phyloP scores from a whole-genome alignment of 2,797 vertebrate genomes.

The Lemur catta region DNA sequence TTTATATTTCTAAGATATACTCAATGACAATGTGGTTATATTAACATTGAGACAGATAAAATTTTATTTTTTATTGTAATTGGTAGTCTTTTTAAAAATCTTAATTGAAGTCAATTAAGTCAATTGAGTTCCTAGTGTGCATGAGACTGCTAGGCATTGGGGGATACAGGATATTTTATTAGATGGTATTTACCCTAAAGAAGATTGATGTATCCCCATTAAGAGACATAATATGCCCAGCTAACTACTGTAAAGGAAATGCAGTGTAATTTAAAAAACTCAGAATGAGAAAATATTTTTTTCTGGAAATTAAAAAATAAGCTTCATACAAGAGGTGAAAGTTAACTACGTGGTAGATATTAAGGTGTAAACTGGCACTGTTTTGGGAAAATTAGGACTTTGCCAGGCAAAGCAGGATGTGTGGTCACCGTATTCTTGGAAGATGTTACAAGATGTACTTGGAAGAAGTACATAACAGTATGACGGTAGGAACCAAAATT shows the following conservation, averaged over 20 bases:
- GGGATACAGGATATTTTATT: neutral
- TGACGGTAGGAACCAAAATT: neutral
- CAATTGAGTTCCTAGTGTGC: neutral
- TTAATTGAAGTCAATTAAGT: neutral
- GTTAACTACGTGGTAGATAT: neutral
- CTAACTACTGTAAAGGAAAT: neutral
- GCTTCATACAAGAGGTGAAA: neutral
- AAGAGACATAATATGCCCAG: neutral
- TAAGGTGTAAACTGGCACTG: neutral
- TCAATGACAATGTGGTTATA: neutral
- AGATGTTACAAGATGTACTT: neutral
- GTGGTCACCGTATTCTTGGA: neutral
- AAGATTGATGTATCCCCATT: neutral
- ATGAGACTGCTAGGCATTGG: neutral
- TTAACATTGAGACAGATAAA: neutral
- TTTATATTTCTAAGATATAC: neutral
- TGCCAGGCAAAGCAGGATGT: neutral
- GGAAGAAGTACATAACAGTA: neutral
- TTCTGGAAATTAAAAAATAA: neutral
- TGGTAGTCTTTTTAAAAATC: neutral
- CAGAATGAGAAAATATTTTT: neutral
- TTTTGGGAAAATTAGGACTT: neutral
- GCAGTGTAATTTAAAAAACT: neutral
- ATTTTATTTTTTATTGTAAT: neutral
- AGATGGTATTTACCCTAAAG: neutral